These are phyloP conservation scores for Nebria ingens DNA, from an alignment of 1,140 invertebrate species.

Conservation along the genomic window DNA sequence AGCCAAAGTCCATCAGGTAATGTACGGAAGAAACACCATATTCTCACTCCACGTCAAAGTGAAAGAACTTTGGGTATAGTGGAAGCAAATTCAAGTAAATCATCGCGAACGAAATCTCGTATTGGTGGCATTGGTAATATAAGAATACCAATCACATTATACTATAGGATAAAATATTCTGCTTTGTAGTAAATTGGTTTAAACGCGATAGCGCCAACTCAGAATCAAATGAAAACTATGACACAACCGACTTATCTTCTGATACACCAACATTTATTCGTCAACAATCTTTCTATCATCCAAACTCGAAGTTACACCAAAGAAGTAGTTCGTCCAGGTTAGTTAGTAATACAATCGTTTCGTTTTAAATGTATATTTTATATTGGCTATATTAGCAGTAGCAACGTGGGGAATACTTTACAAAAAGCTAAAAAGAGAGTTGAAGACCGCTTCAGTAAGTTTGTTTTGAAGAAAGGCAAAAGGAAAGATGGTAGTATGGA, in stretches of 20 bases:
- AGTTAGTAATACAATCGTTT: neutral
- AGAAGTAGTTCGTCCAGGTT: constrained; percentile 16
- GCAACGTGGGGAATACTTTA: constrained; percentile 49
- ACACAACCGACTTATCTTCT: constrained; percentile 41
- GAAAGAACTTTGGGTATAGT: constrained; percentile 53
- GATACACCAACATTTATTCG: constrained; percentile 40
- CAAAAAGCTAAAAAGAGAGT: constrained; percentile 72
- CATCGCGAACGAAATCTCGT: constrained; percentile 39
- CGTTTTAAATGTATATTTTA: neutral
- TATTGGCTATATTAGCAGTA: constrained; percentile 21
- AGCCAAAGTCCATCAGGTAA: constrained; percentile 71
- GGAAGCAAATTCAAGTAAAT: constrained; percentile 27
- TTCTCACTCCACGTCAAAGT: constrained; percentile 69
- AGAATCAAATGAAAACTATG: constrained; percentile 36
- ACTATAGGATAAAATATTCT: too few relatives aligned
- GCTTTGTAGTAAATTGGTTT: constrained; percentile 57
- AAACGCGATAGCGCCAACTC: constrained; percentile 42
- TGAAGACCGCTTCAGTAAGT: constrained; percentile 70
- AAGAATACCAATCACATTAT: neutral
- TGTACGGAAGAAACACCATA: constrained; percentile 57
- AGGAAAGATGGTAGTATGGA: constrained; percentile 81
- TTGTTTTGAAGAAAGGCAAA: constrained; percentile 60
- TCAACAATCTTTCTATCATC: constrained; percentile 30
- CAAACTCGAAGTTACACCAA: constrained; percentile 22
- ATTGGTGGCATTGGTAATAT: constrained; percentile 53